These are phyloP conservation scores for Leptopilina boulardi DNA, from an alignment of 1,140 invertebrate genomes.

Conservation along the genomic window DNA sequence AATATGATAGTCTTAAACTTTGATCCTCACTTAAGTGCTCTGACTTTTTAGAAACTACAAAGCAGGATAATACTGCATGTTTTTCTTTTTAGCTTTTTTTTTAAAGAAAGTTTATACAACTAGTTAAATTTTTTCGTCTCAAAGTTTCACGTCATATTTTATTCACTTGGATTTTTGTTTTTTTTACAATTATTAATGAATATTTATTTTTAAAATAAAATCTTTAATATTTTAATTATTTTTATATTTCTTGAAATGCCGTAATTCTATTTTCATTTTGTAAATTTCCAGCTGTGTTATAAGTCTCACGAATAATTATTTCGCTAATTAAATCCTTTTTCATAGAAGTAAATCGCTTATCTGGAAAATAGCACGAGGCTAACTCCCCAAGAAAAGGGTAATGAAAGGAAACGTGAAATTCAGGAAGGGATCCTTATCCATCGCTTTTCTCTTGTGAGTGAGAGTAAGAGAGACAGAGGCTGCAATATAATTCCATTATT, in stretches of 20 bases:
- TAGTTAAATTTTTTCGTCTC: neutral
- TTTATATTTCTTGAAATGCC: neutral
- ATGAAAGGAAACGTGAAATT: constrained; percentile 39
- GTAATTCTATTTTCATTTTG: neutral
- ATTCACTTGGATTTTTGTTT: too few relatives aligned
- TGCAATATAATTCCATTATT: constrained; percentile 65
- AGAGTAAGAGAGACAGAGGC: too few relatives aligned
- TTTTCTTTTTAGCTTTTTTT: neutral
- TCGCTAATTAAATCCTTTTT: constrained; percentile 6
- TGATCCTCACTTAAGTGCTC: constrained; percentile 18
- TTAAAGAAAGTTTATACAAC: neutral
- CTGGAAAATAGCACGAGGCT: neutral
- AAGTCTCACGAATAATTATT: neutral
- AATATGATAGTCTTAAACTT: constrained; percentile 3
- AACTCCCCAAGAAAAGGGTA: neutral
- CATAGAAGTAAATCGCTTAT: neutral
- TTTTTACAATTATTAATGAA: too few relatives aligned
- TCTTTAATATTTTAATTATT: neutral
- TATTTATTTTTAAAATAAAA: neutral
- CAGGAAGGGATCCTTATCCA: constrained; percentile 53
- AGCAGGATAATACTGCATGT: neutral
- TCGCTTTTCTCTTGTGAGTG: constrained; percentile 39
- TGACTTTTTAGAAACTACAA: neutral
- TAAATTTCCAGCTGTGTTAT: neutral
- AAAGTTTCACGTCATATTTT: neutral